Evolutionary conservation across 2,113 vertebrate species (phyloP).

Genomic region (Morone saxatilis): DNA sequence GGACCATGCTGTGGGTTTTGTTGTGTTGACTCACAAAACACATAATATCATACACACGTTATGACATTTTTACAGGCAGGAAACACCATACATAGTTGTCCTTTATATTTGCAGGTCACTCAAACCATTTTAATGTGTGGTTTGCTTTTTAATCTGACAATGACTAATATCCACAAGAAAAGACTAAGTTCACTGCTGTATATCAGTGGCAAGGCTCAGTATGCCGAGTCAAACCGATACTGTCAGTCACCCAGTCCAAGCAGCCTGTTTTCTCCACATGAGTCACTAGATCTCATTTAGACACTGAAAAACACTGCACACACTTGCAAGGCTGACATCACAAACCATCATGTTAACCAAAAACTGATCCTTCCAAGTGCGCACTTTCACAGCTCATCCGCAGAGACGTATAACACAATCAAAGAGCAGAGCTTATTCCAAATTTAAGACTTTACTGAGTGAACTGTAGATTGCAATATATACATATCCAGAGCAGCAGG

Average conservation of each 20-base stretch:
- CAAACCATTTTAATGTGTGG: slow-evolving; percentile 30
- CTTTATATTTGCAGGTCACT: slow-evolving; percentile 51
- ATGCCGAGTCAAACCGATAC: slow-evolving; percentile 75
- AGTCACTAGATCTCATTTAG: slow-evolving; percentile 80
- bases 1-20: background rate
- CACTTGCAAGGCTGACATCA: slow-evolving; percentile 58
- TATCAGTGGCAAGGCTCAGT: slow-evolving; percentile 49
- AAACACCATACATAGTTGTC: slow-evolving; percentile 28
- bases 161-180: slow-evolving; percentile 63
- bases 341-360: slow-evolving; percentile 44
- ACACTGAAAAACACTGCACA: slow-evolving; percentile 63
- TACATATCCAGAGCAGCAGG: background rate
- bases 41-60: slow-evolving; percentile 22
- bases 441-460: background rate
- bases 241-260: slow-evolving; percentile 66
- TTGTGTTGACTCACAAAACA: slow-evolving; percentile 36
- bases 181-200: slow-evolving; percentile 45
- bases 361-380: slow-evolving; percentile 4
- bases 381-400: slow-evolving; percentile 2
- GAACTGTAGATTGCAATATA: background rate
- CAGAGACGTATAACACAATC: background rate
- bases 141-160: slow-evolving; percentile 38
- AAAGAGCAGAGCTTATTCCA: background rate
- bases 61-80: slow-evolving; percentile 33
- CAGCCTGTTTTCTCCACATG: slow-evolving; percentile 77